These are phyloP conservation scores for Maconellicoccus hirsutus DNA, from an alignment of 1,140 invertebrate genomes.

Conservation along the genomic window DNA sequence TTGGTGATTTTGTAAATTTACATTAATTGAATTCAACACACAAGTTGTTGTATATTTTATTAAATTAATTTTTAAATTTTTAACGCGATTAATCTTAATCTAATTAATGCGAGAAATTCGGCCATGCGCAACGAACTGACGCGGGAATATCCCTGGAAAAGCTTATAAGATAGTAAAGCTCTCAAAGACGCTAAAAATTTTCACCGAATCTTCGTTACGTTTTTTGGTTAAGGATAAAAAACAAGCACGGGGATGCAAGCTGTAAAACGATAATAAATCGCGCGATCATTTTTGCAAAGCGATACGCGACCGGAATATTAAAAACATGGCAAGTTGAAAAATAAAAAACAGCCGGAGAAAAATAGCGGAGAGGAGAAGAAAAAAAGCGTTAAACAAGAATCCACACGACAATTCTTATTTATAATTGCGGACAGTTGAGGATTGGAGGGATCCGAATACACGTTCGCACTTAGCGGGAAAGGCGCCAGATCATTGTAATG, in stretches of 20 bases:
- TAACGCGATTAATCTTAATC: conserved; percentile 2
- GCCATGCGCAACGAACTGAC: neutral
- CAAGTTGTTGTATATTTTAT: no score
- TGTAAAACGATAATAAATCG: neutral
- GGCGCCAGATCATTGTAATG: conserved; percentile 7
- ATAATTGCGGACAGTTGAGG: neutral
- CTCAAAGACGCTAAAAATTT: neutral
- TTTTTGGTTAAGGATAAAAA: neutral
- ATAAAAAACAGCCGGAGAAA: neutral
- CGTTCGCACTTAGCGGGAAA: conserved; percentile 6
- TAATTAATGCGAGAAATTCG: neutral
- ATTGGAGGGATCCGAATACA: neutral
- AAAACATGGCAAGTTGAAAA: neutral
- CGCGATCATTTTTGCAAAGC: conserved; percentile 1
- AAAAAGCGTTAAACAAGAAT: neutral
- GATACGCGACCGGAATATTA: neutral
- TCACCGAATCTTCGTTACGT: neutral
- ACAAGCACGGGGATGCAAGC: neutral
- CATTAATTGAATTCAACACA: no score
- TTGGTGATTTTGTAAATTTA: no score
- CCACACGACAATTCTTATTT: neutral
- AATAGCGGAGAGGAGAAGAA: neutral
- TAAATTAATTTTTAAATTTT: neutral
- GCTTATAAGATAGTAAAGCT: no score
- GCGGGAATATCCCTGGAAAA: neutral